These are phyloP conservation scores for Clarias platycephalus DNA, from an alignment of 2,797 vertebrate species.

Conservation along the genomic window DNA sequence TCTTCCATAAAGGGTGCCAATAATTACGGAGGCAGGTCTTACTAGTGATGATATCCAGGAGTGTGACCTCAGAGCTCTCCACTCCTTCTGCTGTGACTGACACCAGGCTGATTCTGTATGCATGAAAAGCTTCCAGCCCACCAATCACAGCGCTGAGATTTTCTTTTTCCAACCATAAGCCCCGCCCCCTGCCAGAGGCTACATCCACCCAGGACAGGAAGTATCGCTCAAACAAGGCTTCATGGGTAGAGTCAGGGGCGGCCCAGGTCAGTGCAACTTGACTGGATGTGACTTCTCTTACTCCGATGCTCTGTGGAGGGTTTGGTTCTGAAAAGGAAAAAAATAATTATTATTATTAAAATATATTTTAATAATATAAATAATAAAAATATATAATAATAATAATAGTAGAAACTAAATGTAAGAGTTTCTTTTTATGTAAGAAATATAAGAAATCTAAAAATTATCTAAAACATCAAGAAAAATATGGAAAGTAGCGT, in stretches of 20 bases:
- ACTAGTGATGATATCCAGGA: conserved; percentile 79
- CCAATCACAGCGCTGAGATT: conserved; percentile 63
- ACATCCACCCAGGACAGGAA: conserved; percentile 73
- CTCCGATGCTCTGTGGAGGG: conserved; percentile 73
- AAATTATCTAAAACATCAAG: neutral
- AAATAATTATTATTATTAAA: neutral
- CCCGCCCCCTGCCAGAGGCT: conserved; percentile 60
- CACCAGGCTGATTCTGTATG: conserved; percentile 77
- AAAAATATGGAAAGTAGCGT: neutral
- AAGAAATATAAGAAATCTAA: too few species aligned
- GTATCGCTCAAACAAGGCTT: conserved; percentile 70
- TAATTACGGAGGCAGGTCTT: conserved; percentile 42
- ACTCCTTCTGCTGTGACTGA: conserved; percentile 74
- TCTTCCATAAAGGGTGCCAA: neutral
- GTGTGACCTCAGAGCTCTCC: conserved; percentile 71
- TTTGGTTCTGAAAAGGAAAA: conserved; percentile 71
- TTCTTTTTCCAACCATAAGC: conserved; percentile 66
- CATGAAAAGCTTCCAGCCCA: conserved; percentile 66
- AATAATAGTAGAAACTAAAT: neutral
- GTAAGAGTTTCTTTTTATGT: too few species aligned
- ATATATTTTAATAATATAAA: too few species aligned
- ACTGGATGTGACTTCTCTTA: conserved; percentile 65
- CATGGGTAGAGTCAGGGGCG: conserved; percentile 58
- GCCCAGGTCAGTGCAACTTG: conserved; percentile 78
- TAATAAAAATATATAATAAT: neutral